phyloP scores from a whole-genome alignment of 2,888 invertebrate species.

The Meandrusa payeni region DNA sequence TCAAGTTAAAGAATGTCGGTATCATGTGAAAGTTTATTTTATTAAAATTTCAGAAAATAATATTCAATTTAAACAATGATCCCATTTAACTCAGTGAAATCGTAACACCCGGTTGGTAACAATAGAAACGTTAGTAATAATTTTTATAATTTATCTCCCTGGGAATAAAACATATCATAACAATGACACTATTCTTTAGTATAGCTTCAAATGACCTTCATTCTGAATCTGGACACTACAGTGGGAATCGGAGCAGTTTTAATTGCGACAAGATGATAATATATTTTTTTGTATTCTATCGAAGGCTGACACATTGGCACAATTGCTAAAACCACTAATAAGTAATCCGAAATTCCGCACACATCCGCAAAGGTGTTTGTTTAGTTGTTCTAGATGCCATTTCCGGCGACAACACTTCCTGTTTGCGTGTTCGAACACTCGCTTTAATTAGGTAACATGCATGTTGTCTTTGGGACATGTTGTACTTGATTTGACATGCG shows the following conservation, averaged over 20 bases:
- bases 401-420: constrained; percentile 4
- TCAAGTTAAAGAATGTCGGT: no score
- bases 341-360: background rate
- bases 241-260: constrained; percentile 16
- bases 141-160: background rate
- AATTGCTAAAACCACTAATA: background rate
- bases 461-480: constrained; percentile 1
- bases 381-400: background rate
- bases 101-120: no score
- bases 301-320: constrained; percentile 5
- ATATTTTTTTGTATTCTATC: background rate
- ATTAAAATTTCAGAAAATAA: no score
- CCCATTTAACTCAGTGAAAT: no score
- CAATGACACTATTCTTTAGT: background rate
- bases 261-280: constrained; percentile 11
- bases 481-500: constrained; percentile 11
- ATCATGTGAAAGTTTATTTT: no score
- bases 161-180: background rate
- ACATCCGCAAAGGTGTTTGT: background rate
- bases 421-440: background rate
- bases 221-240: background rate
- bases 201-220: constrained; percentile 9
- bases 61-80: no score
- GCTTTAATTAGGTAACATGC: constrained; percentile 14
- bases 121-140: background rate